phyloP scores from a whole-genome alignment of 2,888 invertebrate genomes.

The Amaurobius ferox region DNA sequence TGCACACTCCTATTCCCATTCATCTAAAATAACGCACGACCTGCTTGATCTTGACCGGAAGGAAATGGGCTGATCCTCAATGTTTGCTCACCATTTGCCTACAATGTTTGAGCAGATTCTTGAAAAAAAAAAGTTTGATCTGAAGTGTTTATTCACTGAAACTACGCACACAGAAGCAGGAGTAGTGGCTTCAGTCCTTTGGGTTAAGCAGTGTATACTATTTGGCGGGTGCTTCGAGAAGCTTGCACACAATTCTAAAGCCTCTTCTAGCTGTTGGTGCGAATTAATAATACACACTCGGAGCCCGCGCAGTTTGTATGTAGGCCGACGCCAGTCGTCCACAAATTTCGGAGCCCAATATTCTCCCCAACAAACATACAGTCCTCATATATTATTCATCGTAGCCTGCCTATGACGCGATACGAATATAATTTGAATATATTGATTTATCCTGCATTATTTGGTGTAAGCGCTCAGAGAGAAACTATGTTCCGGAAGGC shows the following conservation, averaged over 20 bases:
- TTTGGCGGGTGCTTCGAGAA: not conserved
- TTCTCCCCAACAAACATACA: not conserved
- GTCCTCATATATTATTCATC: not conserved
- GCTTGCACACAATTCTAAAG: too few species aligned
- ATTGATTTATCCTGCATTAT: not conserved
- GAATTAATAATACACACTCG: too few species aligned
- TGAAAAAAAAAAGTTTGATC: conserved; percentile 13
- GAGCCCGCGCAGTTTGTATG: too few species aligned
- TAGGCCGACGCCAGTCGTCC: not conserved
- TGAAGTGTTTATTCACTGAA: conserved; percentile 46
- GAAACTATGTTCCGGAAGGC: not conserved
- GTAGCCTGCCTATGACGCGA: not conserved
- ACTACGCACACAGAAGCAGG: too few species aligned
- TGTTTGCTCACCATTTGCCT: conserved; percentile 50
- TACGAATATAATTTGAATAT: conserved; percentile 1
- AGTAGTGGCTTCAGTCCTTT: not conserved
- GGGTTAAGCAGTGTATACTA: too few species aligned
- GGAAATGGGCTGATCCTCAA: conserved; percentile 25
- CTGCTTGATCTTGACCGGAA: conserved; percentile 10
- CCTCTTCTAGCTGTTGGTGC: too few species aligned
- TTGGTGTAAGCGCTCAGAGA: not conserved
- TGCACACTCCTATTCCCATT: not conserved
- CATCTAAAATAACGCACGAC: not conserved
- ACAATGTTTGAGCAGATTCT: conserved; percentile 35
- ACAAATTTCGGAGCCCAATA: not conserved